phyloP scores from a whole-genome alignment of 1,140 invertebrate species.

The Leguminivora glycinivorella region DNA sequence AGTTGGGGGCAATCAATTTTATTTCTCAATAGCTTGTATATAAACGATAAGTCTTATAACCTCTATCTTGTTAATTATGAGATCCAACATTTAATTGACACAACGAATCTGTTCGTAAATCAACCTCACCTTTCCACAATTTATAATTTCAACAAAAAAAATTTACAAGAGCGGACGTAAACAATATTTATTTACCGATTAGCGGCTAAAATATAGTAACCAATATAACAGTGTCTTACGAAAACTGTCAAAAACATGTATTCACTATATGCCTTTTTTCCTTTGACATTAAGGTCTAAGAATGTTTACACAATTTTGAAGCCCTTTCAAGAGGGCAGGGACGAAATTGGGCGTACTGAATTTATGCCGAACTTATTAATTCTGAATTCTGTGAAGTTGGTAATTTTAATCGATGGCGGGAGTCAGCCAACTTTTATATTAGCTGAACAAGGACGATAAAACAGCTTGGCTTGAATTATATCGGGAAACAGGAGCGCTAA shows the following conservation, averaged over 20 bases:
- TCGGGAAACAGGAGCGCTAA: neutral
- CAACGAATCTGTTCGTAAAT: neutral
- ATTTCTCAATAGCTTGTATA: too few relatives aligned
- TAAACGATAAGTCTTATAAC: too few relatives aligned
- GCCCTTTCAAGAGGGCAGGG: neutral
- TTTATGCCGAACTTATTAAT: slow-evolving; percentile 49
- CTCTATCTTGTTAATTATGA: too few relatives aligned
- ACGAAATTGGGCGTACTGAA: neutral
- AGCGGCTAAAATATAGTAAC: neutral
- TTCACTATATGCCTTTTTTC: neutral
- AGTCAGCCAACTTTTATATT: slow-evolving; percentile 45
- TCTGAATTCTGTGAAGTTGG: slow-evolving; percentile 46
- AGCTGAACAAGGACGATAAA: slow-evolving; percentile 40
- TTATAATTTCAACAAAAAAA: slow-evolving; percentile 42
- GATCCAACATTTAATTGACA: neutral
- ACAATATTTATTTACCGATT: slow-evolving; percentile 43
- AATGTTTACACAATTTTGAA: neutral
- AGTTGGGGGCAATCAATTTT: too few relatives aligned
- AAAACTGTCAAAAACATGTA: neutral
- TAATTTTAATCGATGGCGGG: slow-evolving; percentile 52
- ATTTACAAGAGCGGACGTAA: slow-evolving; percentile 41
- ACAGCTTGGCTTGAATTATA: slow-evolving; percentile 19
- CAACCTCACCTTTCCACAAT: slow-evolving; percentile 32
- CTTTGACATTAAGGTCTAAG: neutral
- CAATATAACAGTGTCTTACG: neutral